Base-by-base conservation (phyloP, 2,888 invertebrate genomes). In the Amblyteles armatorius region DNA sequence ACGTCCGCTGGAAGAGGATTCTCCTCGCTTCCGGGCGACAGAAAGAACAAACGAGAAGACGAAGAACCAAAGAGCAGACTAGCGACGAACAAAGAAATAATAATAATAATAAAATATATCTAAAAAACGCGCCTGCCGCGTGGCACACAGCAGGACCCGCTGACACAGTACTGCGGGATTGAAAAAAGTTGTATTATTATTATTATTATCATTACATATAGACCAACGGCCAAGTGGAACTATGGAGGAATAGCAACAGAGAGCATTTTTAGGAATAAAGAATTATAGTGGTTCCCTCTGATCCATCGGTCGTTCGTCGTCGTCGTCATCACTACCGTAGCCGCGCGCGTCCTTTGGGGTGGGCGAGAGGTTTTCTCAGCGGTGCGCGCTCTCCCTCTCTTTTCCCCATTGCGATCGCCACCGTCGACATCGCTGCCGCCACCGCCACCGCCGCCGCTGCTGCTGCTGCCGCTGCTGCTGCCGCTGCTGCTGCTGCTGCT, bases 321-420 rank as follows among this genome's bases (percentile, higher is more conserved):
- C 29, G 29, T 63, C 29, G 65, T 40, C 50, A 19, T 52, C 67
- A 36, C 36, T 65, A 26, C 48, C 57, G 22, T 57, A 19, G 78
- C 36, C 71, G 83, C 83, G 80, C 71, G 72, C 60, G 71, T 83
- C 73, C 78, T 74, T 83, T 55, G 76, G 86, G 85, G 85, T 85
- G 84, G 83, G 48, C 81, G 60, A 48, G 76, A 79, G 79, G 69
- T 79, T 79, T 74, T 40, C 16, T 55, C 63, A 19, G 40, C 52
- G 72, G 73, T 48, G 74, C 71, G 78, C 81, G 74, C 65, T 74
- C 83, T 82, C 83, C 82, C 74, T 74, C 82, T 67, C 60, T 50
- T 33, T 63, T 69, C 52, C 65, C 60, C 72, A 69, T 76, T 50
- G 74, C 71, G 60, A 68, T 68, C 83, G 68, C 60, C 78, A 79